Evolutionary conservation across 2,888 invertebrate genomes (phyloP).

Genomic region (Habroteleia sp.): DNA sequence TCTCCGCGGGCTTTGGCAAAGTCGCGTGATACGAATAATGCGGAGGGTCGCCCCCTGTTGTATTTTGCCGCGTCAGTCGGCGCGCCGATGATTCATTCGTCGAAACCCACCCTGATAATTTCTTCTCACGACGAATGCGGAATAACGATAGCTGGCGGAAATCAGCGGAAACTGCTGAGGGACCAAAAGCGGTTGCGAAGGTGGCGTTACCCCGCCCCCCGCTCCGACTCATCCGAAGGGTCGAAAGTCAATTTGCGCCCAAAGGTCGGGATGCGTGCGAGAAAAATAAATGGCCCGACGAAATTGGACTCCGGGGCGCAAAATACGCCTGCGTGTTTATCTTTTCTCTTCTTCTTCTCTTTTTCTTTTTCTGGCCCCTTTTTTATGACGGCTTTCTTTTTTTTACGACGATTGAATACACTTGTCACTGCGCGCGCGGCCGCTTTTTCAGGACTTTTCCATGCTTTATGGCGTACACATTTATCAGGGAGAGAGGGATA

Average conservation of each 20-base stretch:
- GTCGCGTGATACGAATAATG: slow-evolving; percentile 57
- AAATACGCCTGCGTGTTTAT: slow-evolving; percentile 40
- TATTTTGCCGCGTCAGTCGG: slow-evolving; percentile 52
- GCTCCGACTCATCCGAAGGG: slow-evolving; percentile 52
- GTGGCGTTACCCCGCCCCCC: slow-evolving; percentile 44
- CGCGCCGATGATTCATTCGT: slow-evolving; percentile 34
- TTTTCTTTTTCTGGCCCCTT: slow-evolving; percentile 11
- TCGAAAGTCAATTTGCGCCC: slow-evolving; percentile 65
- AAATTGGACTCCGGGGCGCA: slow-evolving; percentile 58
- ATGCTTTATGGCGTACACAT: slow-evolving; percentile 21
- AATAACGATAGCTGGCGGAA: slow-evolving; percentile 61
- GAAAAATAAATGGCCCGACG: slow-evolving; percentile 67
- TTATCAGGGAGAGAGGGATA: slow-evolving; percentile 23
- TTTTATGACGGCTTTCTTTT: slow-evolving; percentile 20
- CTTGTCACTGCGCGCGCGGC: slow-evolving; percentile 29
- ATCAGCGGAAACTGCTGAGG: slow-evolving; percentile 61
- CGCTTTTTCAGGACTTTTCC: slow-evolving; percentile 20
- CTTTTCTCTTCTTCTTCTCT: slow-evolving; percentile 11
- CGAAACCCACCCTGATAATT: slow-evolving; percentile 49
- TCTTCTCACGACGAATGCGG: slow-evolving; percentile 57
- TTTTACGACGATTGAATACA: slow-evolving; percentile 55
- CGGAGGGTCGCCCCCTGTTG: slow-evolving; percentile 42
- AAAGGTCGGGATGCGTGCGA: slow-evolving; percentile 47
- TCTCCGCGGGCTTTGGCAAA: slow-evolving; percentile 44
- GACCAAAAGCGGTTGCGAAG: slow-evolving; percentile 46